Evolutionary conservation across 1,140 invertebrate genomes (phyloP).

Genomic region (Thaumetopoea pityocampa): DNA sequence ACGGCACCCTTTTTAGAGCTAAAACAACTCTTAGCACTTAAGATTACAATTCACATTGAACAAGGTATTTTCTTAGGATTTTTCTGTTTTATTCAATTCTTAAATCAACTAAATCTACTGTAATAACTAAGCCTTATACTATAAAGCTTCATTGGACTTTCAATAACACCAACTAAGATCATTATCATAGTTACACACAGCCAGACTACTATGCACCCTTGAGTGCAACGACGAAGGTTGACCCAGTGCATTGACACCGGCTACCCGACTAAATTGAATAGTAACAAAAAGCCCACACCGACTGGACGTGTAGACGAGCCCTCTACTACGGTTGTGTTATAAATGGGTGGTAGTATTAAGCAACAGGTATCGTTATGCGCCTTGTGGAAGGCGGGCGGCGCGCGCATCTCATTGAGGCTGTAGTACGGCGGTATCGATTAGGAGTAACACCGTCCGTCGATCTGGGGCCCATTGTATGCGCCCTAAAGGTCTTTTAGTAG

Average conservation of each 20-base stretch:
- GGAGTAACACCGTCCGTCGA: conserved; percentile 56
- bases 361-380: conserved; percentile 65
- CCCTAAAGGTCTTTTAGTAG: conserved; percentile 47
- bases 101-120: conserved; percentile 6
- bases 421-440: conserved; percentile 63
- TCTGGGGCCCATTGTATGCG: conserved; percentile 30
- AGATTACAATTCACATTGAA: conserved; percentile 1
- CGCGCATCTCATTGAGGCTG: conserved; percentile 65
- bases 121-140: conserved; percentile 12
- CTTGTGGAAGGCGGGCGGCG: conserved; percentile 63
- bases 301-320: conserved; percentile 29
- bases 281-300: background rate
- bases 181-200: conserved; percentile 47
- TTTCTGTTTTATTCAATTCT: background rate
- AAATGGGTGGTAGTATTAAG: conserved; percentile 59
- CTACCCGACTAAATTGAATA: conserved; percentile 43
- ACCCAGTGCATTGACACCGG: conserved; percentile 61
- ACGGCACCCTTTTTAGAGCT: background rate
- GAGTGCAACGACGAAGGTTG: conserved; percentile 68
- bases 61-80: conserved; percentile 13
- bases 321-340: conserved; percentile 44
- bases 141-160: conserved; percentile 30
- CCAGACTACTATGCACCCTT: conserved; percentile 65
- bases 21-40: conserved; percentile 6
- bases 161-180: conserved; percentile 61